Conservation (phyloP, 1,140 invertebrate species). For the Tetranychus urticae region DNA sequence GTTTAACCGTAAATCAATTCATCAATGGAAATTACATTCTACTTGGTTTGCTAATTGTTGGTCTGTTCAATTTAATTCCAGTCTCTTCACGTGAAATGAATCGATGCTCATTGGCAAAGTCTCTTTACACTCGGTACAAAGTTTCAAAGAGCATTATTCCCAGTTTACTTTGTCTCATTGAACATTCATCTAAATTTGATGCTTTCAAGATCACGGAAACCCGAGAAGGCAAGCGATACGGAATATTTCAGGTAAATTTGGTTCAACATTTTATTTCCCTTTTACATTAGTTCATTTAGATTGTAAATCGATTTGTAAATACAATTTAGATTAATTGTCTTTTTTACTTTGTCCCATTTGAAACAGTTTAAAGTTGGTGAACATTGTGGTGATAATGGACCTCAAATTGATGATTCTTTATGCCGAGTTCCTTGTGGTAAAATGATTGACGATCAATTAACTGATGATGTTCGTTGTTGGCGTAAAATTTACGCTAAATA, state of each 20-base stretch:
- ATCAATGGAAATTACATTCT: too few species aligned
- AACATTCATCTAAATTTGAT: neutral
- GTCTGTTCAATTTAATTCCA: too few species aligned
- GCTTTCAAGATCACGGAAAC: neutral
- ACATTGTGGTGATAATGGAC: neutral
- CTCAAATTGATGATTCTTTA: neutral
- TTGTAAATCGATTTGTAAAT: neutral
- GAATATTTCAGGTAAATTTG: conserved; percentile 1
- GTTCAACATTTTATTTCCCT: neutral
- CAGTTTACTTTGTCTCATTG: neutral
- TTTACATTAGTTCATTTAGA: neutral
- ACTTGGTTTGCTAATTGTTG: too few species aligned
- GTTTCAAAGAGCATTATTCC: neutral
- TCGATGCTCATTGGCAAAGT: neutral
- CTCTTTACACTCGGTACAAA: neutral
- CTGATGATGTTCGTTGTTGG: conserved; percentile 1
- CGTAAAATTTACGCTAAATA: neutral
- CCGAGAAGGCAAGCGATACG: neutral
- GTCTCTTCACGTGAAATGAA: neutral
- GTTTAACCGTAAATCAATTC: too few species aligned
- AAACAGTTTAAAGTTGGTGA: neutral
- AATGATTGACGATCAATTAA: neutral
- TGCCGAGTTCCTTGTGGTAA: neutral
- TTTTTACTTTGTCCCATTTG: neutral
- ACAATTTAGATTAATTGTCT: neutral